Evolutionary conservation across 1,140 invertebrate genomes (phyloP).

Genomic region (Lordiphosa clarofinis): DNA sequence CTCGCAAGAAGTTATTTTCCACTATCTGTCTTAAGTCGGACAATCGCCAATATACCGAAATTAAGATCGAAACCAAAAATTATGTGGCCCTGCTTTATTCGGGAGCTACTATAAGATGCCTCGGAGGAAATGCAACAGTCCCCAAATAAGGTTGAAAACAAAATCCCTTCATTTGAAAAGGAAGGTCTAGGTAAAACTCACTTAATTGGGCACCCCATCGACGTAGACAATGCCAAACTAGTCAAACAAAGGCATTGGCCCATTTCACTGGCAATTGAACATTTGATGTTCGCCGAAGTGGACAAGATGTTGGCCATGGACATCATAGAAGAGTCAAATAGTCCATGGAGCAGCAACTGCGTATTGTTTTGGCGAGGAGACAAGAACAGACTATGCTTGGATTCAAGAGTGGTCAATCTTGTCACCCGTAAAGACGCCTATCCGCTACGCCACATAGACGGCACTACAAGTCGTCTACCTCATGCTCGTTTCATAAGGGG

Average conservation of each 20-base stretch:
- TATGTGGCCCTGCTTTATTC: constrained; percentile 4
- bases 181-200: constrained; percentile 11
- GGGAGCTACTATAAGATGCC: constrained; percentile 17
- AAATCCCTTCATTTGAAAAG: constrained; percentile 4
- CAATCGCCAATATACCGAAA: constrained; percentile 11
- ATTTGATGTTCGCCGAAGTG: constrained; percentile 11
- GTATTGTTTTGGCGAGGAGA: constrained; percentile 16
- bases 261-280: constrained; percentile 12
- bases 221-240: neutral
- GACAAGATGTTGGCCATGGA: constrained; percentile 13
- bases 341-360: constrained; percentile 3
- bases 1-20: constrained; percentile 4
- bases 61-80: constrained; percentile 1
- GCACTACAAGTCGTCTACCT: no score
- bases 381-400: no score
- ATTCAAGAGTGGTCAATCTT: no score
- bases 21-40: constrained; percentile 8
- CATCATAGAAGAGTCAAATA: constrained; percentile 19
- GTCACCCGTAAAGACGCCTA: no score
- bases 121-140: neutral
- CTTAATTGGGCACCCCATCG: constrained; percentile 11
- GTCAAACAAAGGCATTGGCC: constrained; percentile 29
- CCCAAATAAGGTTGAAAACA: neutral
- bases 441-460: no score
- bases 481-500: no score